Conservation (phyloP, 2,113 vertebrate genomes). For the Grallaria varia region DNA sequence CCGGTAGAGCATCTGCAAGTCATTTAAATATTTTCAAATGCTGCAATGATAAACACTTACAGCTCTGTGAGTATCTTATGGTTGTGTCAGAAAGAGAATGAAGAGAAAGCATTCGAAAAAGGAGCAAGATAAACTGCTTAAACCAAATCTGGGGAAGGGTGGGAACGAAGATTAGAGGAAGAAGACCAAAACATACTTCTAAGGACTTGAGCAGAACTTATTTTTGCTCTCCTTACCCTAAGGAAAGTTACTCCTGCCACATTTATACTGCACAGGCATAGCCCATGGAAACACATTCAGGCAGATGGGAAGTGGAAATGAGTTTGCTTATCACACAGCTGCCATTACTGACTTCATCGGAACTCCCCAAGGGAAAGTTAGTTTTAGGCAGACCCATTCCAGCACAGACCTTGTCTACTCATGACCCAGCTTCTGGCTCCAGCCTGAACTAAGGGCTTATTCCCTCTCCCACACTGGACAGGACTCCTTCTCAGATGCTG, state of each 20-base stretch:
- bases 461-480: not conserved
- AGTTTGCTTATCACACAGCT: conserved; percentile 17
- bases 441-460: not conserved
- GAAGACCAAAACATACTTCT: not conserved
- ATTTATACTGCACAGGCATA: not conserved
- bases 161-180: not conserved
- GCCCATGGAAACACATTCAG: not conserved
- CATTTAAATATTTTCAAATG: conserved; percentile 44
- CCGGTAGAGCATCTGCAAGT: conserved; percentile 45
- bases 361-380: not conserved
- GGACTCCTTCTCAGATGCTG: not conserved
- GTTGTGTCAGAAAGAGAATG: conserved; percentile 26
- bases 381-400: not conserved
- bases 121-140: not conserved
- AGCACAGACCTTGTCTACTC: not conserved
- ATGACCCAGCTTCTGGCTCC: not conserved
- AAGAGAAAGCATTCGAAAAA: conserved; percentile 11
- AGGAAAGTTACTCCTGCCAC: not conserved
- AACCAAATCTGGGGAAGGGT: not conserved
- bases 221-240: not conserved
- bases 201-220: not conserved
- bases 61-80: not conserved
- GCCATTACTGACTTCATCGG: not conserved
- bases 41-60: conserved; percentile 18
- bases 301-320: not conserved